Percentiles rank a stretch among this genome's conserved stretches.
Evolutionary conservation across 2,797 vertebrate species (phyloP).

Genomic region (Cyclopterus lumpus): DNA sequence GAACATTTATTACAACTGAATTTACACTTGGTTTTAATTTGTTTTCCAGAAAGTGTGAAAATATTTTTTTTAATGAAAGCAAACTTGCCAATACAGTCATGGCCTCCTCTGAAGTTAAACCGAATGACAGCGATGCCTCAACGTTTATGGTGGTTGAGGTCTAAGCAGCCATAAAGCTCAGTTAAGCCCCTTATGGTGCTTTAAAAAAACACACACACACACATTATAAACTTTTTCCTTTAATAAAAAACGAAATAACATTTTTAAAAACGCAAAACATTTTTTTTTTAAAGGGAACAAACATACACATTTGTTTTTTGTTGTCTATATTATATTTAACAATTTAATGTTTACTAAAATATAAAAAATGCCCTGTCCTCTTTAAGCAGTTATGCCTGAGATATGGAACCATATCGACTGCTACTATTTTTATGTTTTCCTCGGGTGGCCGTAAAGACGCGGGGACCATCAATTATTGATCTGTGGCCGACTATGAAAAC

Average conservation of each 20-base stretch:
- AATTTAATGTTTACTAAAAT: background rate
- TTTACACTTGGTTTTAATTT: background rate
- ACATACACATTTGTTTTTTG: background rate
- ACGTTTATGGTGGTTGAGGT: background rate
- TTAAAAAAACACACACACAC: no score
- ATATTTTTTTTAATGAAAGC: background rate
- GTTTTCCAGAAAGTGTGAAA: background rate
- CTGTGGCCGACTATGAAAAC: constrained; percentile 20
- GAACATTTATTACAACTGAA: background rate
- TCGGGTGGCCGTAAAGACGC: constrained; percentile 12
- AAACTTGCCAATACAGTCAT: background rate
- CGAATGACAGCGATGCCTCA: background rate
- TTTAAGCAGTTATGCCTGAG: constrained; percentile 1
- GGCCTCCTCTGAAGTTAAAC: background rate
- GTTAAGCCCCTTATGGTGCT: background rate
- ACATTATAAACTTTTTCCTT: background rate
- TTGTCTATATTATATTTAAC: background rate
- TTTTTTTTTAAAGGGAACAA: no score
- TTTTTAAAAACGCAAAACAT: no score
- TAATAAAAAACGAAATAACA: background rate
- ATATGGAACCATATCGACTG: background rate
- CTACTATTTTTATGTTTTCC: constrained; percentile 37
- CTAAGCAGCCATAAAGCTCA: background rate
- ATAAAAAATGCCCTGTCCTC: background rate
- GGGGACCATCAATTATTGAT: constrained; percentile 38